Base-by-base conservation (phyloP, 2,113 vertebrate species). In the Orthonyx spaldingii region DNA sequence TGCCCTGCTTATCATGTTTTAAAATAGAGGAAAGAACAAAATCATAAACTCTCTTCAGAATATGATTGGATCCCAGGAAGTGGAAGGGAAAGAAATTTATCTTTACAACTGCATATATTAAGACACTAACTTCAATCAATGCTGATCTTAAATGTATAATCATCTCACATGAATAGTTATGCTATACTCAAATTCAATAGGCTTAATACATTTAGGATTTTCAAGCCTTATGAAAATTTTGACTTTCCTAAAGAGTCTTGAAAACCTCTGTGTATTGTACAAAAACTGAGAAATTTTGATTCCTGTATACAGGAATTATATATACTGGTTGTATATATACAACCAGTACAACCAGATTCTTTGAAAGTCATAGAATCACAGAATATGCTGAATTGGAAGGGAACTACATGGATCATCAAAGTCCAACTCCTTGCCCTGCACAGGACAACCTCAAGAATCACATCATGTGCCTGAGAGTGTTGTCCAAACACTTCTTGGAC, bases 391-490 rank as follows among this genome's bases (percentile, higher is more conserved):
- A 81, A 23, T 24, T 65, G 27, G 22, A 81, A 52, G 16, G 44
- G 32, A 74, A 19, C 10, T 8, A 33, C 27, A 39, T 24, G 12
- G 19, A 52, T 60, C 23, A 59, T 30, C 15, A 7, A 33, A 74
- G 13, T 37, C 10, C 5, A 52, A 0, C 28, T 59, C 37, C 39
- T n/a, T 9, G 5, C 13, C 15, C 13, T 39, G 23, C 16, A 24
- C 10, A 23, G 16, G 8, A 16, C 2, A 39, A 52, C 9, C 13
- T 1, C 3, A 39, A 57, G 10, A 52, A 52, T 74, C 23, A 44
- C 19, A 20, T 22, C 18, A 16, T 20, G 7, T 74, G 10, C 6
- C 37, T 33, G 15, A 44, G 3, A 57, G 3, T 27, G n/a, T 33
- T 66, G 37, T 30, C 28, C 37, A 52, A n/a, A 37, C 9, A 14